Evolutionary conservation across 2,113 vertebrate genomes (phyloP).

Genomic region (Poicephalus gulielmi): DNA sequence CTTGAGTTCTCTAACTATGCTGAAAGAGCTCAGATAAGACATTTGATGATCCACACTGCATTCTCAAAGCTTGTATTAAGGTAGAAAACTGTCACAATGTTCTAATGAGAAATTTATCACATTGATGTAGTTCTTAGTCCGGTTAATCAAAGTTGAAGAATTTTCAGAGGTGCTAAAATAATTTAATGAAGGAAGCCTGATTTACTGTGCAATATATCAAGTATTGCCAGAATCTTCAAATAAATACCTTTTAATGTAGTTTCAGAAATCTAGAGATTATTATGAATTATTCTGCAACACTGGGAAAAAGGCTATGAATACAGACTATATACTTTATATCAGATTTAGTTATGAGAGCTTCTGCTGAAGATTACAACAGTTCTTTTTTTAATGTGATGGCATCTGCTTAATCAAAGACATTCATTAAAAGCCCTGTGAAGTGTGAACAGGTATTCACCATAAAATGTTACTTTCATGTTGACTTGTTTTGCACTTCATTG

Average conservation of each 20-base stretch:
- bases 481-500: background rate
- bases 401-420: background rate
- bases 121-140: background rate
- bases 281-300: background rate
- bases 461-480: background rate
- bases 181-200: background rate
- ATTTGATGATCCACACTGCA: background rate
- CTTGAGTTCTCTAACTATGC: background rate
- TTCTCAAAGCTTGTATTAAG: background rate
- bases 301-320: background rate
- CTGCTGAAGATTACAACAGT: background rate
- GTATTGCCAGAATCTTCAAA: background rate
- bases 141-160: background rate
- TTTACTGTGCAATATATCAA: background rate
- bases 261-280: background rate
- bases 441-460: background rate
- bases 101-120: background rate
- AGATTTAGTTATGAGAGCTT: background rate
- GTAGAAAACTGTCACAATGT: background rate
- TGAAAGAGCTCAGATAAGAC: background rate
- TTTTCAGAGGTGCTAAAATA: background rate
- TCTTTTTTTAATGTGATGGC: background rate
- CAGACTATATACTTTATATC: background rate
- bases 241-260: background rate
- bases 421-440: background rate